phyloP scores from a whole-genome alignment of 2,113 vertebrate genomes.

The Platysternon megacephalum region DNA sequence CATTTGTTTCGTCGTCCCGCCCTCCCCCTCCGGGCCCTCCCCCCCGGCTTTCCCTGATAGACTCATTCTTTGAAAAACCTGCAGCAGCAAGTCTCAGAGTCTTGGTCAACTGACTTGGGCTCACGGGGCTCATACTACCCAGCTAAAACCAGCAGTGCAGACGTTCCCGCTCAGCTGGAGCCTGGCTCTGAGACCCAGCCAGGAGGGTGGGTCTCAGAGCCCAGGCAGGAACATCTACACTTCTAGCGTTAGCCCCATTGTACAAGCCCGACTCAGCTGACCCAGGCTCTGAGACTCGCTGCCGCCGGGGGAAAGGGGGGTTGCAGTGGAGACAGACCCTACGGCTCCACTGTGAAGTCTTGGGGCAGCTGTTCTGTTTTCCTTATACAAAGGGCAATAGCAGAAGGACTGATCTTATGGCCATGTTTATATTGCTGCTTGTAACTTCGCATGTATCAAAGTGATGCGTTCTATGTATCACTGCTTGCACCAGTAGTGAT shows the following conservation, averaged over 20 bases:
- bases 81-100: background rate
- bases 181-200: background rate
- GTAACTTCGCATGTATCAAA: too few species aligned
- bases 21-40: background rate
- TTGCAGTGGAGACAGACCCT: background rate
- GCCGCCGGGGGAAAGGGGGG: accelerated
- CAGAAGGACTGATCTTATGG: slow-evolving; percentile 4
- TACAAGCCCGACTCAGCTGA: background rate
- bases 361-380: slow-evolving; percentile 33
- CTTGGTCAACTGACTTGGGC: background rate
- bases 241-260: background rate
- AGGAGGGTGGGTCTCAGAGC: background rate
- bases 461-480: background rate
- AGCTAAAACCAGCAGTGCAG: background rate
- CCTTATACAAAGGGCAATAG: background rate
- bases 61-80: background rate
- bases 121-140: background rate
- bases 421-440: background rate
- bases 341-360: background rate
- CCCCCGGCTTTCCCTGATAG: background rate
- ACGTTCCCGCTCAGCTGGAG: background rate
- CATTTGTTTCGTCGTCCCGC: background rate
- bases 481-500: background rate
- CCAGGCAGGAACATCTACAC: background rate
- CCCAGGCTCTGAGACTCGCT: background rate